Base-by-base conservation (phyloP, 2,888 invertebrate species). In the Tricholauxania praeusta region DNA sequence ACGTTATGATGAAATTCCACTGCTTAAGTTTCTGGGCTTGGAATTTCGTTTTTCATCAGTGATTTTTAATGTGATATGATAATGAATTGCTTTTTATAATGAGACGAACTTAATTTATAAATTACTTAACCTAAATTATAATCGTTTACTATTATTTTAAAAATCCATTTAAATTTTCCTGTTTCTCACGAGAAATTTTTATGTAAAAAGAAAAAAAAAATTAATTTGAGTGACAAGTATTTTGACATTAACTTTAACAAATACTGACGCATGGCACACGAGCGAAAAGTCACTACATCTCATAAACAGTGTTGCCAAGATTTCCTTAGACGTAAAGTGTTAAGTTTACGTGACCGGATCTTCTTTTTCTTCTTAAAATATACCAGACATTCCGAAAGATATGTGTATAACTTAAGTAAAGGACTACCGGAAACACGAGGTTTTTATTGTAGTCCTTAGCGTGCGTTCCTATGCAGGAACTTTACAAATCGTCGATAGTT, bases 81-180 rank as follows among this genome's bases (percentile, higher is more conserved):
- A 39, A 39, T 39, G 39, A 39, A 10, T 39, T 7, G 39, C 39
- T 39, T 39, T 39, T 7, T 39, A 39, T 10, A 39, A 39, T 39
- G 10, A 10, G 39, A 39, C 39, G 1, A 39, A 39, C 39, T 39
- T 39, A 39, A 39, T 39, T 39, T 39, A 22, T 57, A 22, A 63
- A 63, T 63, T 14, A 64, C 19, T 64, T 64, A 62, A 62, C 60
- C 32, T 62, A 62, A 32, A 17, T 62, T 62, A 62, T 15, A 62
- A 64, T 64, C 49, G 8, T 51, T 64, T 64, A 39, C 49, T 49
- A 49, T 19, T 64, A 51, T 64, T 51, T 64, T 51, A 49, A 19
- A 51, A 64, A 19, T 47, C 49, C 64, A 64, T 64, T 51, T 51
- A 22, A 64, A 49, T 51, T 64, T 49, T 64, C 22, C 51, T 7